Evolutionary conservation across 2,113 vertebrate genomes (phyloP).

Genomic region (Eptatretus burgeri): DNA sequence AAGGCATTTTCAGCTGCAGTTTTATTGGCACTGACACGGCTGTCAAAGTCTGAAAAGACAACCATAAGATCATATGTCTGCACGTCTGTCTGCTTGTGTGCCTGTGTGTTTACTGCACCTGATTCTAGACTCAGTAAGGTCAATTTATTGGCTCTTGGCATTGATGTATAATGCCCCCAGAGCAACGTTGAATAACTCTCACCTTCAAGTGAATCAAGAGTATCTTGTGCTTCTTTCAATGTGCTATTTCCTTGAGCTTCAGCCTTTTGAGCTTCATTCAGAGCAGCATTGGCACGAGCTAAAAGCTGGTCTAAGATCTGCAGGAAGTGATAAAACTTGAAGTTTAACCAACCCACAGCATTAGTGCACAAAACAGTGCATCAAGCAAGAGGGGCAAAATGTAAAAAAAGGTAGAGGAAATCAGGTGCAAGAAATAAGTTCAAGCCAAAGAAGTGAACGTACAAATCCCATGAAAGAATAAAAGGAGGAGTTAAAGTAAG

Average conservation of each 20-base stretch:
- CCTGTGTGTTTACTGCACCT: background rate
- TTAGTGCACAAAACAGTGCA: no score
- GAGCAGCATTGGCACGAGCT: constrained; percentile 70
- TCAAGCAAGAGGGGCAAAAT: no score
- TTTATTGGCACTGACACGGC: constrained; percentile 75
- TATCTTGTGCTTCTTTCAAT: constrained; percentile 46
- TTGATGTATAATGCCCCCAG: background rate
- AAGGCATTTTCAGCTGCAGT: constrained; percentile 65
- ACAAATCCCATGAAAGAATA: no score
- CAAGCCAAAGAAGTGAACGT: no score
- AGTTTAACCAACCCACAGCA: no score
- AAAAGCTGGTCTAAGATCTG: constrained; percentile 84
- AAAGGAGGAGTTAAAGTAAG: no score
- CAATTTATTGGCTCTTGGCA: background rate
- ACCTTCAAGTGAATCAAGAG: constrained; percentile 62
- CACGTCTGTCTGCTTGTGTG: background rate
- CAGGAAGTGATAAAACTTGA: constrained; percentile 6
- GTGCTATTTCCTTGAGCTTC: constrained; percentile 52
- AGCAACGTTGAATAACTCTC: background rate
- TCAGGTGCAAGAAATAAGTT: no score
- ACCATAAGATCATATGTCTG: background rate
- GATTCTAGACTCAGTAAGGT: background rate
- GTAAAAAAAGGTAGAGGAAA: no score
- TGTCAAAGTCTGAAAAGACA: constrained; percentile 42
- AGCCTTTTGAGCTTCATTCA: constrained; percentile 65